Evolutionary conservation across 2,888 invertebrate species (phyloP).

Genomic region (Catocala fraxini): DNA sequence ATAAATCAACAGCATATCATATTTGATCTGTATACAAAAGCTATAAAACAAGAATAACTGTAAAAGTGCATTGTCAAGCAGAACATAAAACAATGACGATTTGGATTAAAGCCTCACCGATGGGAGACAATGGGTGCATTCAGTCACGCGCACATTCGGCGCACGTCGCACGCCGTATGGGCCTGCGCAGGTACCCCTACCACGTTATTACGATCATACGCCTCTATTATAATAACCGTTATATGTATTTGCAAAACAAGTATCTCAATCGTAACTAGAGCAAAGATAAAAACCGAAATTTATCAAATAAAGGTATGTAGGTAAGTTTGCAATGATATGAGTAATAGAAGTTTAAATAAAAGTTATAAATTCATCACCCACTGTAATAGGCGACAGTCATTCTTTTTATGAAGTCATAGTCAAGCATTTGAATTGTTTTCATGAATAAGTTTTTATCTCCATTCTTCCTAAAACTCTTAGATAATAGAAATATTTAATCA

Average conservation of each 20-base stretch:
- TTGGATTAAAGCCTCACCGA: constrained; percentile 33
- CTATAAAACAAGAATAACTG: constrained; percentile 22
- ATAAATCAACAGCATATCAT: too few species aligned
- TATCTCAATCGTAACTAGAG: constrained; percentile 3
- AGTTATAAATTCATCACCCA: background rate
- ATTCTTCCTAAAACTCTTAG: too few species aligned
- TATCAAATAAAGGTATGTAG: constrained; percentile 2
- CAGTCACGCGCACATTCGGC: constrained; percentile 58
- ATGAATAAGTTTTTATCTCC: too few species aligned
- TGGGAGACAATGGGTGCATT: constrained; percentile 56
- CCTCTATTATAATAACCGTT: constrained; percentile 44
- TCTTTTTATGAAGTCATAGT: too few species aligned
- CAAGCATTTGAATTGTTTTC: too few species aligned
- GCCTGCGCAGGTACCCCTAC: constrained; percentile 19
- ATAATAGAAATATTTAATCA: too few species aligned
- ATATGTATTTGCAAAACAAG: constrained; percentile 30
- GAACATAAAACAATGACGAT: constrained; percentile 40
- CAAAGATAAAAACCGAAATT: constrained; percentile 9
- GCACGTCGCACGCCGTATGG: constrained; percentile 50
- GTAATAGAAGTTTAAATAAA: background rate
- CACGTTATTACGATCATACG: constrained; percentile 30
- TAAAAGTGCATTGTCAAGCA: constrained; percentile 34
- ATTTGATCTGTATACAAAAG: background rate
- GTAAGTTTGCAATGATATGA: background rate
- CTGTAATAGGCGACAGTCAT: too few species aligned